Conservation (phyloP, 2,888 invertebrate species). For the Disparrhopalites patrizii region DNA sequence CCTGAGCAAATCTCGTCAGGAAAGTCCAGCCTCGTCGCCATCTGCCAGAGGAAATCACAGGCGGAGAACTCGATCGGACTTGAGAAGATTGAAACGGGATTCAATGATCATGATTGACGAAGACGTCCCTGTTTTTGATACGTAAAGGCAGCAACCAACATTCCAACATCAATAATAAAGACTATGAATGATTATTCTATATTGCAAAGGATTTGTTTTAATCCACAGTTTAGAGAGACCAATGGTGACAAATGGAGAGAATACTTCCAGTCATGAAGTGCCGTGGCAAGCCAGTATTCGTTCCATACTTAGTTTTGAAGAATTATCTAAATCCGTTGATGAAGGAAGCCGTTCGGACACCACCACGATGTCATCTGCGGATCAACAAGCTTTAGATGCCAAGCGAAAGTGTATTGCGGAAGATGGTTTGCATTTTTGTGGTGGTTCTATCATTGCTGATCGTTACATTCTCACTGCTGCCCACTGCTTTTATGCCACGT, state of each 20-base stretch:
- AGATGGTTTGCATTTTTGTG: conserved; percentile 45
- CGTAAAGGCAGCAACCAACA: no score
- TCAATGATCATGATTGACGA: no score
- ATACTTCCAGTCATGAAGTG: conserved; percentile 35
- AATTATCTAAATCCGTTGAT: background rate
- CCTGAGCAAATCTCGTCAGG: background rate
- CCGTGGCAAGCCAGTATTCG: conserved; percentile 46
- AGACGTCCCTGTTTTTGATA: no score
- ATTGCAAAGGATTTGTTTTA: no score
- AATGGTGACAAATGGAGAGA: conserved; percentile 42
- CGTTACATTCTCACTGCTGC: conserved; percentile 37
- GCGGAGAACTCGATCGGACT: background rate
- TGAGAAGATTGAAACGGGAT: background rate
- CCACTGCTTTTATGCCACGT: conserved; percentile 42
- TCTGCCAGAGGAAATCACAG: background rate
- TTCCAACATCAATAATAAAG: no score
- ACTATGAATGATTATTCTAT: no score
- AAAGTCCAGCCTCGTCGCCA: background rate
- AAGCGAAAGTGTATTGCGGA: conserved; percentile 32
- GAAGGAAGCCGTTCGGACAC: background rate
- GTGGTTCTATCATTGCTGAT: conserved; percentile 38
- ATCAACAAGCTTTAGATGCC: background rate
- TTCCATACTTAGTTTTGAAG: background rate
- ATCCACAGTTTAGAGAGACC: conserved; percentile 22
- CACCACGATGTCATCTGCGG: background rate